Evolutionary conservation across 1,140 invertebrate species (phyloP), one percentile per base, ranked within the genome.

Genomic region (Leptinotarsa undecemlineata): DNA sequence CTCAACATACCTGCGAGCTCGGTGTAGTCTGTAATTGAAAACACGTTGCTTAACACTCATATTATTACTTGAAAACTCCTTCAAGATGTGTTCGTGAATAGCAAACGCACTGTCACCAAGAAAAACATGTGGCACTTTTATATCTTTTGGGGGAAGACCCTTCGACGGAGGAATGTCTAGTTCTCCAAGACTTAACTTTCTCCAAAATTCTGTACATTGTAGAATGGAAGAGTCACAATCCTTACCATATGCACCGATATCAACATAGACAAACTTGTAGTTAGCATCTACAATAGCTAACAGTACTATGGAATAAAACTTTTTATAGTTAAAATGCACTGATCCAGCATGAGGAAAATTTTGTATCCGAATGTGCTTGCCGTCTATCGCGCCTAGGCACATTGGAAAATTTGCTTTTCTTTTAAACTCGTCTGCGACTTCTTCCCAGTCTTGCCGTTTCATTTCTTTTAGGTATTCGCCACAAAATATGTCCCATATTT

Each of bases 1-100:
- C 81, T 87, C 86, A 8, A 86, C 81, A 61, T 79, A 79, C 70
- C 84, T 64, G 75, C 85, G 78, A 20, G 85, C 86, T 77, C 85
- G 78, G 74, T 79, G 83, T 20, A 86, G 77, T 76, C 85, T 80
- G 76, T 85, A 85, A 77, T 85, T 85, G 83, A 51, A 85, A 67
- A 85, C 80, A 68, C 81, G 68, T 78, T 86, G 70, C 72, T 73
- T 76, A 20, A 75, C 72, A 66, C 69, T 75, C 23, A 75, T 57
- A 64, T 68, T 75, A 72, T 75, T 23, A 75, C 66, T 75, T 75
- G 70, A 72, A 62, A 74, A 76, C 66, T 73, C 63, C 67, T 73
- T 73, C 20, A 73, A 62, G 51, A 76, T 72, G 60, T 72, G 63
- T 57, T 68, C 63, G 68, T 76, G 66, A 19, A 76, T 73, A 61